These are phyloP conservation scores for Pedicia rivosa DNA, from an alignment of 2,888 invertebrate genomes.

Conservation along the genomic window DNA sequence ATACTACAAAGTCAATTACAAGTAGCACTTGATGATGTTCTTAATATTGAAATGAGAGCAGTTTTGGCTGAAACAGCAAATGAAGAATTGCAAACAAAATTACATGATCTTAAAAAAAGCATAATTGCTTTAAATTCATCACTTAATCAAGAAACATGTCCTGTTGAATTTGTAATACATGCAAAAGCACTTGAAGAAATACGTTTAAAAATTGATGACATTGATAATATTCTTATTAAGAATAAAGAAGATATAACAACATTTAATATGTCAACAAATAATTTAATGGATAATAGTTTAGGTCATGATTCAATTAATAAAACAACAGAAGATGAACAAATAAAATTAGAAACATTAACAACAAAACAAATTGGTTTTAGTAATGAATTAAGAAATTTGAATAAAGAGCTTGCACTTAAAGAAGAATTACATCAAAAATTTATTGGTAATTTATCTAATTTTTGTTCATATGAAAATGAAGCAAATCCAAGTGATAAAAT, in stretches of 20 bases:
- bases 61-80: constrained; percentile 51
- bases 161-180: constrained; percentile 16
- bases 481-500: constrained; percentile 37
- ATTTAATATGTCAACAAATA: neutral
- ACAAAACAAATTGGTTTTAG: constrained; percentile 39
- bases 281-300: neutral
- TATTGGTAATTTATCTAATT: constrained; percentile 20
- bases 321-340: neutral
- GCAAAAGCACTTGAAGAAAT: constrained; percentile 33
- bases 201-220: constrained; percentile 32
- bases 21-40: constrained; percentile 46
- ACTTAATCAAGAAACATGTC: constrained; percentile 24
- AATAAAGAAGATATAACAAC: neutral
- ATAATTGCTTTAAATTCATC: constrained; percentile 37
- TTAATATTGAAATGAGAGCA: constrained; percentile 51
- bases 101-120: constrained; percentile 40
- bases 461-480: constrained; percentile 12
- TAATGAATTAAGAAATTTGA: constrained; percentile 49
- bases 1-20: constrained; percentile 50
- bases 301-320: no score
- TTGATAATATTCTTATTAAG: constrained; percentile 23
- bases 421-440: constrained; percentile 26
- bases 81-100: constrained; percentile 44
- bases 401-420: constrained; percentile 24
- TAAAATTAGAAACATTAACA: constrained; percentile 21